phyloP scores from a whole-genome alignment of 2,113 vertebrate genomes.

The Siniperca chuatsi region DNA sequence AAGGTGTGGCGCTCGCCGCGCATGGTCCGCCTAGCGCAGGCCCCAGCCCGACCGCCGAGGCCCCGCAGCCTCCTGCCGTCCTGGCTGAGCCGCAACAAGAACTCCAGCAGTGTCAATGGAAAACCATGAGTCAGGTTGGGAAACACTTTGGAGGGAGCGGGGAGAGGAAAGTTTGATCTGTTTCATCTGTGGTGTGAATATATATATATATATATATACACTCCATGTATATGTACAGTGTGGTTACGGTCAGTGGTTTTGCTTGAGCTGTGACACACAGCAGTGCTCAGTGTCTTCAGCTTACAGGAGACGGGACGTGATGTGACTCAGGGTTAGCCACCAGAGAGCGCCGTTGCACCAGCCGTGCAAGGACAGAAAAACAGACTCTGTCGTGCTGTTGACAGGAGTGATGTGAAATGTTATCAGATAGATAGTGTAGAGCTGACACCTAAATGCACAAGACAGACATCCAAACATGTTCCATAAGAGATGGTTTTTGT shows the following conservation, averaged over 20 bases:
- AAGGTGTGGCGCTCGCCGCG: conserved; percentile 96
- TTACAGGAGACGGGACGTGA: conserved; percentile 4
- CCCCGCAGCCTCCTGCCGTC: conserved; percentile 85
- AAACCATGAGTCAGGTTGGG: conserved; percentile 72
- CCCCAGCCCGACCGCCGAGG: conserved; percentile 48
- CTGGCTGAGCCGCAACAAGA: conserved; percentile 86
- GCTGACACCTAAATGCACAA: conserved; percentile 23
- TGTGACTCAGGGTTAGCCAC: conserved; percentile 40
- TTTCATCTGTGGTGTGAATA: conserved; percentile 43
- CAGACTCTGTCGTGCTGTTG: neutral
- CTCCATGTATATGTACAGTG: conserved; percentile 59
- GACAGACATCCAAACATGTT: conserved; percentile 14
- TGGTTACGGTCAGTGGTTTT: conserved; percentile 41
- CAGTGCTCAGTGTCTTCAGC: conserved; percentile 16
- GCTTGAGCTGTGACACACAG: conserved; percentile 39
- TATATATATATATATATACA: conserved; percentile 28
- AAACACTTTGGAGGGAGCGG: conserved; percentile 8
- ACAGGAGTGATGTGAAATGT: conserved; percentile 2
- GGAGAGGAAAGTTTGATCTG: conserved; percentile 21
- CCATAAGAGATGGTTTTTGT: conserved; percentile 24
- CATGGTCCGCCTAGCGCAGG: conserved; percentile 80
- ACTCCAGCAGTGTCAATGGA: conserved; percentile 68
- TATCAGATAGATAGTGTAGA: conserved; percentile 10
- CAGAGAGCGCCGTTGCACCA: conserved; percentile 45
- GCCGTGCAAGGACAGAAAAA: conserved; percentile 8